Conservation (phyloP, 2,797 vertebrate species). For the Eupleurogrammus muticus region DNA sequence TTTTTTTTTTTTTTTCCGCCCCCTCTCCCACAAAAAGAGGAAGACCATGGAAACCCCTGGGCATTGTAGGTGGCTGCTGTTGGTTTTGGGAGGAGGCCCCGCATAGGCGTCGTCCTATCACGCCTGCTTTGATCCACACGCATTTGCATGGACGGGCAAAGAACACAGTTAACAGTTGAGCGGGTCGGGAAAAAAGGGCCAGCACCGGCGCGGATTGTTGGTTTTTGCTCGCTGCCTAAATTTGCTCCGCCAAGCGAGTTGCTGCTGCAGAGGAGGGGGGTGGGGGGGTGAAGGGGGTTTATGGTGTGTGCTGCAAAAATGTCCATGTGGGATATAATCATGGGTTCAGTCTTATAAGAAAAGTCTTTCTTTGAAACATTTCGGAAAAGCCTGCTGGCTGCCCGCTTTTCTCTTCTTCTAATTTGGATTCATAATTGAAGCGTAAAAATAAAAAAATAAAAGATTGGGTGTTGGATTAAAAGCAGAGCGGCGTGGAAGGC, state of each 20-base stretch:
- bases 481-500: slow-evolving; percentile 22
- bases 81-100: slow-evolving; percentile 81
- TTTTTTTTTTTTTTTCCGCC: slow-evolving; percentile 53
- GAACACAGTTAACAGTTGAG: slow-evolving; percentile 87
- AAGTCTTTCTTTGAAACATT: neutral
- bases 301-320: slow-evolving; percentile 38
- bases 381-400: neutral
- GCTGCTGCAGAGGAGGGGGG: slow-evolving; percentile 68
- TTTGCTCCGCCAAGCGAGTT: slow-evolving; percentile 80
- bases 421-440: neutral
- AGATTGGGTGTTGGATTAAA: slow-evolving; percentile 13
- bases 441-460: neutral
- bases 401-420: slow-evolving; percentile 1
- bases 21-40: slow-evolving; percentile 74
- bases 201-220: slow-evolving; percentile 80
- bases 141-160: slow-evolving; percentile 86
- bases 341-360: slow-evolving; percentile 42
- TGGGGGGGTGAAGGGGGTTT: slow-evolving; percentile 41
- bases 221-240: slow-evolving; percentile 86
- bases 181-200: slow-evolving; percentile 85
- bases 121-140: slow-evolving; percentile 82
- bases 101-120: slow-evolving; percentile 76
- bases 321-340: slow-evolving; percentile 33
- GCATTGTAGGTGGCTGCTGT: slow-evolving; percentile 77
- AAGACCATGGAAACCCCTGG: slow-evolving; percentile 73